Percentiles rank a stretch among this genome's conserved stretches.
Evolutionary conservation across 2,888 invertebrate species (phyloP).

Genomic region (Coenonympha arcania): DNA sequence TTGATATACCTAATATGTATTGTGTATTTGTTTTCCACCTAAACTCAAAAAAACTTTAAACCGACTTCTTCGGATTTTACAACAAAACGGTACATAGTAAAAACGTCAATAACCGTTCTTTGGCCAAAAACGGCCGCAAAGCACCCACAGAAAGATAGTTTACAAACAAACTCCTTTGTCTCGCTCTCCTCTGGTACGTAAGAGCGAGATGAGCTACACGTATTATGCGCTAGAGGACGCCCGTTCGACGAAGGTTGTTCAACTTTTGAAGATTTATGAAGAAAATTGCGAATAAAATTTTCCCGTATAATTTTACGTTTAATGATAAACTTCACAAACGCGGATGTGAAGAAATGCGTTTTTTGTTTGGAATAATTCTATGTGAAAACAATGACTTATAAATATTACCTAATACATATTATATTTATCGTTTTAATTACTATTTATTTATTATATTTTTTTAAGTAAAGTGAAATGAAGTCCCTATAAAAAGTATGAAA

Average conservation of each 20-base stretch:
- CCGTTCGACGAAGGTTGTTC: conserved; percentile 52
- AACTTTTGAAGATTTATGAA: conserved; percentile 49
- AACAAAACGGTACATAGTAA: conserved; percentile 9
- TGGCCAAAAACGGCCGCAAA: conserved; percentile 31
- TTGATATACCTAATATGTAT: too few relatives aligned
- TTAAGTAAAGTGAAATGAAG: too few relatives aligned
- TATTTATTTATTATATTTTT: too few relatives aligned
- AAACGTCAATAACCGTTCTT: conserved; percentile 23
- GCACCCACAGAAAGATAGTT: conserved; percentile 49
- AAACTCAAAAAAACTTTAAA: not conserved
- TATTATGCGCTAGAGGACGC: conserved; percentile 32
- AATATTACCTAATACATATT: too few relatives aligned
- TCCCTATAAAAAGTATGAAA: too few relatives aligned
- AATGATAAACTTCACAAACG: too few relatives aligned
- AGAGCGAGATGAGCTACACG: conserved; percentile 37
- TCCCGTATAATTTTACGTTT: conserved; percentile 8
- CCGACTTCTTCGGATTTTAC: not conserved
- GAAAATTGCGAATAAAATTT: conserved; percentile 40
- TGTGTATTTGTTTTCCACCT: not conserved
- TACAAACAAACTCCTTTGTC: conserved; percentile 60
- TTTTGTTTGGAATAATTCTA: not conserved
- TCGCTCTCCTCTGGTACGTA: conserved; percentile 36
- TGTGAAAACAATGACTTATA: too few relatives aligned
- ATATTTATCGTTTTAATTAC: too few relatives aligned
- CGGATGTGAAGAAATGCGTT: not conserved